A percentile compares a stretch with the other conserved stretches of the same genome.
phyloP scores from a whole-genome alignment of 2,888 invertebrate species.

The Zootermopsis nevadensis region DNA sequence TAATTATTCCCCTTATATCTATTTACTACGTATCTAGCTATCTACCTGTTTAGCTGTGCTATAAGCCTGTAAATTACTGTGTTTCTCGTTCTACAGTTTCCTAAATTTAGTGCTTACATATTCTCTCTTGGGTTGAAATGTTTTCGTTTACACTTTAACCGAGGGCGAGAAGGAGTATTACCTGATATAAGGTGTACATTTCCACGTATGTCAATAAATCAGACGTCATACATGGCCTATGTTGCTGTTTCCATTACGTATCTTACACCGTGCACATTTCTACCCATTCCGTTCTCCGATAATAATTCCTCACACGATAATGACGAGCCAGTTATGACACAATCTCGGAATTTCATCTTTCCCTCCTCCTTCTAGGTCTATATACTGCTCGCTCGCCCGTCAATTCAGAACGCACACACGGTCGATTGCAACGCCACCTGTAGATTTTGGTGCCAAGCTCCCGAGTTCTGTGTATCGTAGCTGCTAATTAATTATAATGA shows the following conservation, averaged over 20 bases:
- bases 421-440: background rate
- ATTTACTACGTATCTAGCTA: no score
- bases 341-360: conserved; percentile 33
- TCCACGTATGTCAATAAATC: background rate
- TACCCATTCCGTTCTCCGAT: background rate
- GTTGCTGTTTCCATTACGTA: background rate
- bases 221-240: background rate
- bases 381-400: background rate
- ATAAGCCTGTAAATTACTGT: no score
- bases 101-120: no score
- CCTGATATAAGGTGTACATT: no score
- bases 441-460: background rate
- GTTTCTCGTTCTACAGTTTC: no score
- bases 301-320: conserved; percentile 19
- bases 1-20: no score
- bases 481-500: background rate
- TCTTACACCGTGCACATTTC: background rate
- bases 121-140: no score
- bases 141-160: no score
- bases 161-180: no score
- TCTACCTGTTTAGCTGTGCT: no score
- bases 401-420: background rate
- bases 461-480: background rate
- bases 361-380: background rate
- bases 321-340: conserved; percentile 46